Evolutionary conservation across 2,888 invertebrate species (phyloP).

Genomic region (Tipula helvola): DNA sequence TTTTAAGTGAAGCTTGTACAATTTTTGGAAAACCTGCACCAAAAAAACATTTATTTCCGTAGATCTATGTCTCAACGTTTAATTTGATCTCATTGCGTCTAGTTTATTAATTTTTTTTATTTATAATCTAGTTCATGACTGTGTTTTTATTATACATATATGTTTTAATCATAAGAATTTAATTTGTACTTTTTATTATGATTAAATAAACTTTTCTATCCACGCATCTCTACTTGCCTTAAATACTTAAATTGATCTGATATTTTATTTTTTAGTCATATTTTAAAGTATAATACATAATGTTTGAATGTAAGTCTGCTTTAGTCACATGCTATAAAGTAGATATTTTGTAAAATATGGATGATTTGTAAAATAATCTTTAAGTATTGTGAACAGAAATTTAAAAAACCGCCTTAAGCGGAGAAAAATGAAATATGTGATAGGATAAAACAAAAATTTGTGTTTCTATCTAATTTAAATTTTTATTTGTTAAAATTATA

Average conservation of each 20-base stretch:
- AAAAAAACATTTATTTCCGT: too few relatives aligned
- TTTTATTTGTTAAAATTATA: too few relatives aligned
- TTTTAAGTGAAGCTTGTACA: too few relatives aligned
- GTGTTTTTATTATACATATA: not conserved
- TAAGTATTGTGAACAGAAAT: not conserved
- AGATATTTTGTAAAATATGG: not conserved
- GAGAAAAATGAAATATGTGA: too few relatives aligned
- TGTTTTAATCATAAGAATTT: not conserved
- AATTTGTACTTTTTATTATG: not conserved
- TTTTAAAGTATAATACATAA: not conserved
- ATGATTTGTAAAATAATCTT: not conserved
- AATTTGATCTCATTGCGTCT: not conserved
- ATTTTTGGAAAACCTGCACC: too few relatives aligned
- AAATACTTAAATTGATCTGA: not conserved
- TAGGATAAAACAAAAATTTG: too few relatives aligned
- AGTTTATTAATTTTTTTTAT: not conserved
- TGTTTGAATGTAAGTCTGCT: not conserved
- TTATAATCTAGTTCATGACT: not conserved
- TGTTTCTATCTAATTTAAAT: too few relatives aligned
- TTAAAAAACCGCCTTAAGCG: too few relatives aligned
- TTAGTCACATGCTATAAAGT: not conserved
- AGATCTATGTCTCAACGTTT: not conserved
- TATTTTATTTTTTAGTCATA: not conserved
- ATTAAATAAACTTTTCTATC: not conserved
- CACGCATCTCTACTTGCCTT: not conserved